Evolutionary conservation across 37 sponge, comb jelly and placozoan species (phyloP).

Genomic region (Chondrilla cf. caribensis): DNA sequence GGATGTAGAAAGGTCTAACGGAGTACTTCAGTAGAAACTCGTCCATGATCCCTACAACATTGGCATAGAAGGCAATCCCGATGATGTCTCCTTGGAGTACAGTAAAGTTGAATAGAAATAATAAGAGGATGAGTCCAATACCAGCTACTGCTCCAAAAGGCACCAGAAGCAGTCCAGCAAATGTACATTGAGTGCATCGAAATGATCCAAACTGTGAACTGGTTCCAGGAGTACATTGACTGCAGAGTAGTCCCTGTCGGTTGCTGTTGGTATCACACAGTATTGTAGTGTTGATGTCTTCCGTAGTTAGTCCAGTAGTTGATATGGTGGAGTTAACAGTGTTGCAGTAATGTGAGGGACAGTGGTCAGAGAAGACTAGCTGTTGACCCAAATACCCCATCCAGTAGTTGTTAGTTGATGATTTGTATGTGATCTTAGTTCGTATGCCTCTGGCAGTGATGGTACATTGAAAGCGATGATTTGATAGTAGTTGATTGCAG

Average conservation of each 20-base stretch:
- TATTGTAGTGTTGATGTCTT: not conserved
- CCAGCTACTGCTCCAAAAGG: slow-evolving; percentile 29
- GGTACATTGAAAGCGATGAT: no score
- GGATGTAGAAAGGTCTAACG: not conserved
- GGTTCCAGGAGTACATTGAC: slow-evolving; percentile 26
- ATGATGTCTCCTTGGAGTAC: slow-evolving; percentile 33
- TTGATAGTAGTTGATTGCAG: no score
- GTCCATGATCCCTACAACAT: slow-evolving; percentile 12
- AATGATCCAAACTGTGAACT: slow-evolving; percentile 30
- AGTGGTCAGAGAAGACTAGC: not conserved
- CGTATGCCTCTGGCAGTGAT: no score
- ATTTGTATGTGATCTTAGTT: no score
- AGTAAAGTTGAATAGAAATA: slow-evolving; percentile 34
- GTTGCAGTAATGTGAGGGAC: not conserved
- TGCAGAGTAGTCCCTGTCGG: slow-evolving; percentile 38
- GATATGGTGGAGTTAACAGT: not conserved
- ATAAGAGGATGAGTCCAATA: slow-evolving; percentile 15
- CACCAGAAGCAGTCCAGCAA: slow-evolving; percentile 12
- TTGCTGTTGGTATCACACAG: not conserved
- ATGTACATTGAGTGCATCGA: slow-evolving; percentile 24
- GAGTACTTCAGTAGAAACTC: not conserved
- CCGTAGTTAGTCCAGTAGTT: not conserved
- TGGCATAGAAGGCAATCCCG: slow-evolving; percentile 46
- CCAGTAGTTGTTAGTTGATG: not conserved
- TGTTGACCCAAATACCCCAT: not conserved